phyloP scores from a whole-genome alignment of 2,888 invertebrate species.

The Epiblema foenella region DNA sequence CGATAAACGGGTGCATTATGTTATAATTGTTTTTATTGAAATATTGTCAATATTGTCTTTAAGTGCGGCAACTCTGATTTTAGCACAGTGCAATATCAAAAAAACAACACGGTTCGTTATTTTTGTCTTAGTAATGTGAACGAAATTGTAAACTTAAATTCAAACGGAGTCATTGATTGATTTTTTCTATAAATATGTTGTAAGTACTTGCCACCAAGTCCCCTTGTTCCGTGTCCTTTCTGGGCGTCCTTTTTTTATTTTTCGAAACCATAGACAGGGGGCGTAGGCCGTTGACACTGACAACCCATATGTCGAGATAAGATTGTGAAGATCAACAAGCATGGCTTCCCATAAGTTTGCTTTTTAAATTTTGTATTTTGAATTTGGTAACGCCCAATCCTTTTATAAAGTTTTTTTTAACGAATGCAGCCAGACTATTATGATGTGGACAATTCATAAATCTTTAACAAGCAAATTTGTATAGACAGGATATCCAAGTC shows the following conservation, averaged over 20 bases:
- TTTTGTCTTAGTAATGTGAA: not conserved
- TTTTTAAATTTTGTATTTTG: slow-evolving; percentile 44
- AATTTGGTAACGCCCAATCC: slow-evolving; percentile 26
- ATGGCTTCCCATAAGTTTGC: slow-evolving; percentile 54
- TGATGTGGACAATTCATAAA: slow-evolving; percentile 8
- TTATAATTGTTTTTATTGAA: slow-evolving; percentile 42
- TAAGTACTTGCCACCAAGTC: slow-evolving; percentile 23
- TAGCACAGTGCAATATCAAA: not conserved
- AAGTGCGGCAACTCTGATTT: slow-evolving; percentile 8
- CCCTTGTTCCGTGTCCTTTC: slow-evolving; percentile 34
- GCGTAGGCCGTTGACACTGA: slow-evolving; percentile 66
- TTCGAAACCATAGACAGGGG: slow-evolving; percentile 48
- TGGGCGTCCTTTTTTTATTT: slow-evolving; percentile 33
- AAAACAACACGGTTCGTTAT: not conserved
- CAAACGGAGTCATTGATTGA: slow-evolving; percentile 18
- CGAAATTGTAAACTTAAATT: not conserved
- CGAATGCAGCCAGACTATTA: not conserved
- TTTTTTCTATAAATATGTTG: slow-evolving; percentile 41
- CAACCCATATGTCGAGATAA: slow-evolving; percentile 62
- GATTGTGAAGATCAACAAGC: slow-evolving; percentile 50
- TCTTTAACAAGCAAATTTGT: slow-evolving; percentile 25
- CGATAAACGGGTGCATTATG: slow-evolving; percentile 42
- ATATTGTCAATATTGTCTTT: slow-evolving; percentile 13
- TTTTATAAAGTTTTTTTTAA: no score
- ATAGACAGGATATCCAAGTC: slow-evolving; percentile 41